Evolutionary conservation across 2,113 vertebrate species (phyloP), one percentile per base, ranked within the genome.

Genomic region (Martes martes): DNA sequence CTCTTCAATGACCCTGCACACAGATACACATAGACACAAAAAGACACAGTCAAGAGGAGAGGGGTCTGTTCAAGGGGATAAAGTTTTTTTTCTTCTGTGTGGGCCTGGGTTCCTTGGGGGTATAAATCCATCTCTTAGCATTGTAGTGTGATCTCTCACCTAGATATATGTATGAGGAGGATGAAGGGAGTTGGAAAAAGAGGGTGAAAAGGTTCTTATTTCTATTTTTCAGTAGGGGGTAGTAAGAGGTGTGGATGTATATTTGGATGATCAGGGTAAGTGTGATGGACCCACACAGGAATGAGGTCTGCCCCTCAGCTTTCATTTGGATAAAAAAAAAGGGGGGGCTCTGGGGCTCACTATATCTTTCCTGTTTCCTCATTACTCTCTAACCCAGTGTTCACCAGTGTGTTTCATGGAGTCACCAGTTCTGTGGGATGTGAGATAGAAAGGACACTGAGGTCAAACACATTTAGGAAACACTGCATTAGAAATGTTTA

Each of bases 1-100:
- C 47, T 97, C 91, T 96, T 95, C 95, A 95, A 97, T 91, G 59
- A 97, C 63, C 90, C 93, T 94, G 95, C 89, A 95, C 95, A 98
- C 69, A 89, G 24, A 80, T 33, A 96, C 59, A 97, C 96, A 96
- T 2, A 78, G 81, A 97, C 95, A 97, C 94, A 93, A n/a, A 93
- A 87, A 96, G 80, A 97, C 74, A 97, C 85, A 91, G 79, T 83
- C 73, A 81, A 95, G 82, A 95, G 94, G 74, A 94, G 45, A 86
- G 71, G 94, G 94, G 89, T 91, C 84, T 97, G 78, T 65, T 86
- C 67, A 87, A 69, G 78, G 88, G 61, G 23, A 92, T 81, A 31
- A 33, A 69, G 4, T 63, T 76, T 86, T 92, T 69, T 97, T 95
- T 91, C 92, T 96, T 93, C 84, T 36, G 69, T 85, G 57, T 89